Evolutionary conservation across 2,888 invertebrate species (phyloP), one percentile per base, ranked within the genome.

Genomic region (Phytoseiulus persimilis): DNA sequence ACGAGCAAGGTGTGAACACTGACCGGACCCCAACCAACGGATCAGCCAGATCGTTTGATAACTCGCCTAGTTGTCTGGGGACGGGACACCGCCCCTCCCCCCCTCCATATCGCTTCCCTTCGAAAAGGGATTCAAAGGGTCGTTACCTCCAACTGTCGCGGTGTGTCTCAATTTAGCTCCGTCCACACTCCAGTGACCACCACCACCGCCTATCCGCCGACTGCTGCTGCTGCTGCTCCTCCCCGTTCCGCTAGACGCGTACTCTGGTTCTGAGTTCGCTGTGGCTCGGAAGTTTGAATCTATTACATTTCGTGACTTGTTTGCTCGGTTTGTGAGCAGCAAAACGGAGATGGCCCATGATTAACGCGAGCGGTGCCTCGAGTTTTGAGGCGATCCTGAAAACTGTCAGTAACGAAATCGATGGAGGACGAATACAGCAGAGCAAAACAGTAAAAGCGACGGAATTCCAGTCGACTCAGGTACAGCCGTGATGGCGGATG

Each of bases 1-100:
- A 65, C 65, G 65, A 65, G 65, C 65, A 65, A 65, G 65, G 65
- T 65, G 65, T 65, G 65, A 65, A 65, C 65, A 65, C 65, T 65
- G 65, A 65, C 65, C 65, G 65, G 65, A 65, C 65, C 65, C 65
- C 65, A 65, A 65, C 23, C 65, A 65, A 65, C 65, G 65, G 65
- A 65, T 65, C 65, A 65, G 65, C 65, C 28, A 14, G 65, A 65
- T 65, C 65, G 65, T 65, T 65, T 28, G 65, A 65, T 65, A 65
- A 65, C 65, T 65, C 65, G 65, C 65, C 65, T 65, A 65, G 65
- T 65, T 1, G 65, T 6, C 11, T 14, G 65, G 65, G 65, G 65
- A 65, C 9, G 9, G 65, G 5, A 65, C 14, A 65, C 65, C 28
- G 18, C 65, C 28, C 65, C 39, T 9, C 65, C 28, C 18, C 18